phyloP scores from a whole-genome alignment of 2,888 invertebrate species.

The Nomada fabriciana region DNA sequence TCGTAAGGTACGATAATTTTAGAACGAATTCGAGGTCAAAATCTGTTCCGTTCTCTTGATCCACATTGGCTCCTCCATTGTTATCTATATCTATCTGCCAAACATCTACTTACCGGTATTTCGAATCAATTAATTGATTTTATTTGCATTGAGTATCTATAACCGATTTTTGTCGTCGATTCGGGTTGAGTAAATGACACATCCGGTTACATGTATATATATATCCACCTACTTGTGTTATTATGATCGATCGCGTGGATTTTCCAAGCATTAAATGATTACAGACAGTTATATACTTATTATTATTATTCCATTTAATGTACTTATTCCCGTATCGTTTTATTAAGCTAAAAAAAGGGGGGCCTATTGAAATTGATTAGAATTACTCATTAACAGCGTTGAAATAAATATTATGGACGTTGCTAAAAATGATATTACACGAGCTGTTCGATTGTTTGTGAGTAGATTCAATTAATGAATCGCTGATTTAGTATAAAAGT shows the following conservation, averaged over 20 bases:
- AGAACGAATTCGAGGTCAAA: slow-evolving; percentile 77
- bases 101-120: slow-evolving; percentile 44
- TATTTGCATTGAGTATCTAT: background rate
- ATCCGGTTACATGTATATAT: slow-evolving; percentile 1
- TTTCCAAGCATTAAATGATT: background rate
- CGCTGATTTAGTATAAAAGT: background rate
- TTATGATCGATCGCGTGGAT: background rate
- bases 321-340: background rate
- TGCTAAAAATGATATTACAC: background rate
- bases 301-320: background rate
- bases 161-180: background rate
- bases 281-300: background rate
- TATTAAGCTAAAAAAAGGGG: background rate
- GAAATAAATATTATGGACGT: background rate
- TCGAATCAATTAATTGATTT: background rate
- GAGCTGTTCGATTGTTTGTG: background rate
- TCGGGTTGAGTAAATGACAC: background rate
- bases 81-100: slow-evolving; percentile 48
- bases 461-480: background rate
- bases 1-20: slow-evolving; percentile 76
- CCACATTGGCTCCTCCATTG: slow-evolving; percentile 67
- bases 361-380: background rate
- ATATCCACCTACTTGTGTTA: background rate
- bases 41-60: slow-evolving; percentile 73
- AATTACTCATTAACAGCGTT: background rate